Evolutionary conservation across 30 jellyfish, hydroid and myxozoan species (phyloP), one percentile per base, ranked within the genome.

Genomic region (Clytia hemisphaerica): DNA sequence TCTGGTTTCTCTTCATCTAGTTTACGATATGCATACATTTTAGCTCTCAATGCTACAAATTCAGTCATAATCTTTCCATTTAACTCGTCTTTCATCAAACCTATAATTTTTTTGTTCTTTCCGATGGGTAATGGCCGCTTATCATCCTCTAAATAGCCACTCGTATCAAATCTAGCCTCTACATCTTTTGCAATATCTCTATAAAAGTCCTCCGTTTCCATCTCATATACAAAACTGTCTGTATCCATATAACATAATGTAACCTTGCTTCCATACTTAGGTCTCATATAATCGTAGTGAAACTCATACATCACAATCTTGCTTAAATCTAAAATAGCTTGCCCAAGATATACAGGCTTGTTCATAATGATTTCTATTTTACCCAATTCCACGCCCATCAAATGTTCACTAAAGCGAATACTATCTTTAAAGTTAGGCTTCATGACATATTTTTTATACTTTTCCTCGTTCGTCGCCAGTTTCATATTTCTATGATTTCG

Each of bases 221-320:
- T 40, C 53, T 40, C 53, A 16, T 40, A 40, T 16, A 40, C 53
- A 40, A 40, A 40, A 40, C 53, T 40, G 53, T 40, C 53, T 16
- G 53, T 40, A 65, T 77, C n/a, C n/a, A n/a, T n/a, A n/a, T n/a
- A n/a, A n/a, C n/a, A n/a, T n/a, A n/a, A n/a, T n/a, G n/a, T n/a
- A n/a, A n/a, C n/a, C n/a, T 42, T 21, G 19, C 54, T 16, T 42
- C 19, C 18, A 18, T 58, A 58, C 28, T 58, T 62, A 2, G 27
- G 62, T 42, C 28, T 62, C 35, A 34, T 53, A n/a, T 50, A 72
- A 19, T 57, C 47, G 36, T 72, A 72, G 78, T 53, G 79, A 36
- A 72, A 72, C 25, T 72, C 84, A 35, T 2, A 72, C 84, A 72
- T 50, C 12, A 72, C 5, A 19, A 37, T 34, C 78, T 72, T 72